Evolutionary conservation across 2,888 invertebrate species (phyloP), one percentile per base, ranked within the genome.

Genomic region (Periphyllus acericola): DNA sequence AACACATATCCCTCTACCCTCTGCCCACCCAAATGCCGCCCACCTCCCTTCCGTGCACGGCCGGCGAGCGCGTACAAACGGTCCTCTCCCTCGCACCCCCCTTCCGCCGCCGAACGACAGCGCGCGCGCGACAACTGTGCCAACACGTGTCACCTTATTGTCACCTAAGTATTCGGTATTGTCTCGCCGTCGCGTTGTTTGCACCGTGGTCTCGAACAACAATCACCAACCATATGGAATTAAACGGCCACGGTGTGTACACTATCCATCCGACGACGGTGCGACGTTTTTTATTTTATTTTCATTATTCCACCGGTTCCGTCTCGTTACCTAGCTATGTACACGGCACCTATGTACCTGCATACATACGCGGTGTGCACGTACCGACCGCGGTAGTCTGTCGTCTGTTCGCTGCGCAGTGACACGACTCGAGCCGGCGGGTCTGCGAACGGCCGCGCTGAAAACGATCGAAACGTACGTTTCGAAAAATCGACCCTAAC

Each of bases 131-230:
- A 86, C 86, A 86, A 86, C 86, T 86, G 86, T 86, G 79, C 71
- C 34, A 86, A 86, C 86, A 86, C 86, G 86, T 86, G 86, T 86
- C 86, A 21, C 55, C 79, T 79, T 79, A 79, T 86, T 79, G 86
- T 86, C 86, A 55, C 79, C 72, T 40, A 86, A 80, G 60, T 80
- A 19, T 72, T 79, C 14, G 55, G 79, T 86, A 80, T 86, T 86
- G 79, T 86, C 72, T 86, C 55, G 29, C 72, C 36, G 14, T 72
- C 5, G 21, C 71, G 29, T 71, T 14, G 71, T 9, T 60, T 36
- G 11, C 60, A 17, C 66, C 36, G 66, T 29, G 79, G 79, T n/a
- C 79, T 36, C 66, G 80, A 40, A 68, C 80, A 66, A 80, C 79
- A 17, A 80, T 66, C 34, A 25, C 55, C 3, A 25, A 29, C 29